A percentile compares a stretch with the other conserved stretches of the same genome.
Conservation (phyloP, 2,797 vertebrate species). For the Sebastes vulpes region DNA sequence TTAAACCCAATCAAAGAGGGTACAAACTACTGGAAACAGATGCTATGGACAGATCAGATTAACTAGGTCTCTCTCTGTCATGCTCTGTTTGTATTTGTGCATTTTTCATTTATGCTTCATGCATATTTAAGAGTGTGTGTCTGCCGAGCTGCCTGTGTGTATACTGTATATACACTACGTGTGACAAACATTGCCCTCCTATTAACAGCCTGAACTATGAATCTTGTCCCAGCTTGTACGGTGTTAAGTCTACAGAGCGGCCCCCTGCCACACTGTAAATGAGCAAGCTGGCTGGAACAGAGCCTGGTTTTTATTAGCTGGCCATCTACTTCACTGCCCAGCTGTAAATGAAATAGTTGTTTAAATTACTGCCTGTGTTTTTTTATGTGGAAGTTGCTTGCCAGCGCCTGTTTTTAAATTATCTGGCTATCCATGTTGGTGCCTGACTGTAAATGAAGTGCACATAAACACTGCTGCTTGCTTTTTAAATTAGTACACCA, state of each 20-base stretch:
- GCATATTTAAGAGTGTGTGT: conserved; percentile 12
- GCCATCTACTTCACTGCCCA: conserved; percentile 25
- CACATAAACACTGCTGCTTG: conserved; percentile 33
- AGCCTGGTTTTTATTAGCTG: conserved; percentile 44
- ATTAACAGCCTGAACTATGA: conserved; percentile 21
- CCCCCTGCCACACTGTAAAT: conserved; percentile 26
- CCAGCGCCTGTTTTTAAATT: conserved; percentile 46
- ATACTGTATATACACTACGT: not conserved
- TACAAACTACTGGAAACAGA: conserved; percentile 43
- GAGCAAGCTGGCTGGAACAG: conserved; percentile 17
- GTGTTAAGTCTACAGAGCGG: not conserved
- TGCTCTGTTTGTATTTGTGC: not conserved
- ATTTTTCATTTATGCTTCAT: not conserved
- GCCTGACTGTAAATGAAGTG: conserved; percentile 45
- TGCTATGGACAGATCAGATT: conserved; percentile 15
- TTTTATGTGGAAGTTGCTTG: conserved; percentile 31
- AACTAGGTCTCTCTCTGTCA: not conserved
- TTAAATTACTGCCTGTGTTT: conserved; percentile 24
- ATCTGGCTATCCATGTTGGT: conserved; percentile 18
- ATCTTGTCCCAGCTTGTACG: conserved; percentile 10
- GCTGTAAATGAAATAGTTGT: conserved; percentile 45
- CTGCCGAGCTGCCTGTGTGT: not conserved
- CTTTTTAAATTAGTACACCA: conserved; percentile 38
- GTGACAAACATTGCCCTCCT: conserved; percentile 10
- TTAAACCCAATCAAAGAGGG: conserved; percentile 41